phyloP scores from a whole-genome alignment of 2,797 vertebrate species.

The Bradypodion ventrale region DNA sequence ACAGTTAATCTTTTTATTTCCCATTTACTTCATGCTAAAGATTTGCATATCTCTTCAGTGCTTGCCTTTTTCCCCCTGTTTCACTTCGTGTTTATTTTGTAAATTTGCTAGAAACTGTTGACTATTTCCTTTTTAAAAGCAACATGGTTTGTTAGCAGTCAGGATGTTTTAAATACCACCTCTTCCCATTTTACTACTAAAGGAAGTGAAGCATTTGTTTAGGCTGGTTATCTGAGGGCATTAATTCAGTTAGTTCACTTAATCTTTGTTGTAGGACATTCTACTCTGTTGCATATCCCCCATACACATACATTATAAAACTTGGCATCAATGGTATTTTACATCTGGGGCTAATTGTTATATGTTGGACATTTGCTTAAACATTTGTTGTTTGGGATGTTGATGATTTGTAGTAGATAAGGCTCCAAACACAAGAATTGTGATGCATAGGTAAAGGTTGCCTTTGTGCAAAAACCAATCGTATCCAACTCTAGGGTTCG shows the following conservation, averaged over 20 bases:
- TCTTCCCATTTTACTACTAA: slow-evolving; percentile 2
- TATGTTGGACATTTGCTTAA: not conserved
- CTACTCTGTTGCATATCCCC: not conserved
- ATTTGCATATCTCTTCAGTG: not conserved
- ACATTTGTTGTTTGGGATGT: not conserved
- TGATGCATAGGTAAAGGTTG: too few species aligned
- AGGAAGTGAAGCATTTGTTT: slow-evolving; percentile 33
- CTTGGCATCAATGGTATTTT: not conserved
- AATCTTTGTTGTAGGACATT: not conserved
- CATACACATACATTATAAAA: too few species aligned
- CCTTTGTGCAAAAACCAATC: too few species aligned
- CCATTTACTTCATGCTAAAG: slow-evolving; percentile 6
- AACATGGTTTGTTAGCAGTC: slow-evolving; percentile 4
- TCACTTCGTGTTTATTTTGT: slow-evolving; percentile 38
- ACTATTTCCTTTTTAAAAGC: slow-evolving; percentile 14
- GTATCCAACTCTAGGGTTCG: too few species aligned
- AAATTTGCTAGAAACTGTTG: slow-evolving; percentile 25
- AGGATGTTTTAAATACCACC: not conserved
- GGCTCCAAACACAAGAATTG: too few species aligned
- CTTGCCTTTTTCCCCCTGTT: not conserved
- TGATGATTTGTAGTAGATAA: not conserved
- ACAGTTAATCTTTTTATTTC: not conserved
- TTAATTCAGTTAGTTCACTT: not conserved
- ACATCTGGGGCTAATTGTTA: not conserved
- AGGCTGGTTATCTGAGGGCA: not conserved